These are phyloP conservation scores for Spinibarbus caldwelli DNA, from an alignment of 2,797 vertebrate genomes.

Conservation along the genomic window DNA sequence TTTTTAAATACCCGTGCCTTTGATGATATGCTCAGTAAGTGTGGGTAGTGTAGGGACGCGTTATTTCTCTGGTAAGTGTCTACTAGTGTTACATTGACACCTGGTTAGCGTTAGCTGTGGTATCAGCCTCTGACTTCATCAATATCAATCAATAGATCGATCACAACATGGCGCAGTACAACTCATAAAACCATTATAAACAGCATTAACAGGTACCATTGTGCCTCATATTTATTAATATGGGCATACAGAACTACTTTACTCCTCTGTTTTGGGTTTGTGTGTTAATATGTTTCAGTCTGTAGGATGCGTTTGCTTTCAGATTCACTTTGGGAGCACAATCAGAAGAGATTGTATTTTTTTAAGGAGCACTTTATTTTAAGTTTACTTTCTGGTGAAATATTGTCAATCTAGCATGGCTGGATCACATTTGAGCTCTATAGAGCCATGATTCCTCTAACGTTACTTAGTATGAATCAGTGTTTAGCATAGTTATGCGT, in stretches of 20 bases:
- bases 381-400: not conserved
- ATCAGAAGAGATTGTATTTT: not conserved
- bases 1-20: constrained; percentile 9
- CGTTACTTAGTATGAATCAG: not conserved
- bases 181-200: not conserved
- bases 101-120: constrained; percentile 38
- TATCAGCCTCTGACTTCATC: constrained; percentile 7
- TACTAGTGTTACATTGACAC: not conserved
- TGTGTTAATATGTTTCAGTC: not conserved
- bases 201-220: not conserved
- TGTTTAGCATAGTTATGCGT: not conserved
- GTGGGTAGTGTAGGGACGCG: not conserved
- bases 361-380: not conserved
- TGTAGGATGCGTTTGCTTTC: not conserved
- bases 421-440: not conserved
- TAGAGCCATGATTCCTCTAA: not conserved
- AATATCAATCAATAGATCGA: not conserved
- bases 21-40: constrained; percentile 10
- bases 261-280: not conserved
- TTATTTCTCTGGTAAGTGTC: constrained; percentile 45
- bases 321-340: not conserved
- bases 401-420: not conserved
- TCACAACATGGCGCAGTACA: not conserved
- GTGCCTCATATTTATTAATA: not conserved
- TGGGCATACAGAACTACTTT: not conserved